Conservation (phyloP, 2,113 vertebrate genomes). For the Bubo scandiacus region DNA sequence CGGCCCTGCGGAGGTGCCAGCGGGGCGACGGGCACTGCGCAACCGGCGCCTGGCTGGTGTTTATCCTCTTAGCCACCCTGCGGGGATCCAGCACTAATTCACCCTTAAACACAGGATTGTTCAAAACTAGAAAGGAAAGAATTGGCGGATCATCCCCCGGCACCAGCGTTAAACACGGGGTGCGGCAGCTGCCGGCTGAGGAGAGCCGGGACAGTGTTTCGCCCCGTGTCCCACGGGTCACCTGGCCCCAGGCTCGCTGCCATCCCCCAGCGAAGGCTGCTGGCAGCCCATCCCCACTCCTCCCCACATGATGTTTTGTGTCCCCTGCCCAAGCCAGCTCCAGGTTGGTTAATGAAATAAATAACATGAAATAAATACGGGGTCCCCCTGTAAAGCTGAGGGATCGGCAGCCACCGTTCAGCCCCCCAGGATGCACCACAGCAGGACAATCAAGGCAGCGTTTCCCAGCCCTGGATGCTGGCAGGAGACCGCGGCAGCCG, state of each 20-base stretch:
- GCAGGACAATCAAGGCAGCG: not conserved
- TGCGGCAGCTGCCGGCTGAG: not conserved
- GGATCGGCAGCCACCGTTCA: not conserved
- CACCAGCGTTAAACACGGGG: not conserved
- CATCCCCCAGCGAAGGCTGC: not conserved
- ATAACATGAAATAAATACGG: not conserved
- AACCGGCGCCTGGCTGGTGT: not conserved
- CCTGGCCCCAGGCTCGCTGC: fast-evolving
- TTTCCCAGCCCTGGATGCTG: fast-evolving
- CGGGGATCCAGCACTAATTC: constrained; percentile 50
- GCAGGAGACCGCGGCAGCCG: not conserved
- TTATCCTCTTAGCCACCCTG: constrained; percentile 61
- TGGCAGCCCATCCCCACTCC: fast-evolving
- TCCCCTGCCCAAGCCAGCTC: not conserved
- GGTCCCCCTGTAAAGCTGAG: not conserved
- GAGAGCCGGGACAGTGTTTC: not conserved
- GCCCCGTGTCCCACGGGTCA: fast-evolving
- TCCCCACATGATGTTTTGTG: fast-evolving
- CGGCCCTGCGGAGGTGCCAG: fast-evolving
- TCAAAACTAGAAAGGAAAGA: not conserved
- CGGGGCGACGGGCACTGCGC: fast-evolving
- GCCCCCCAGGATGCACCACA: fast-evolving
- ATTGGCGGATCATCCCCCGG: constrained; percentile 16
- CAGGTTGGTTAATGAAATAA: not conserved
- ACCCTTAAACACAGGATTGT: constrained; percentile 65